Percentiles rank a stretch among this genome's conserved stretches.
phyloP scores from a whole-genome alignment of 2,888 invertebrate genomes.

The Aphidius colemani region DNA sequence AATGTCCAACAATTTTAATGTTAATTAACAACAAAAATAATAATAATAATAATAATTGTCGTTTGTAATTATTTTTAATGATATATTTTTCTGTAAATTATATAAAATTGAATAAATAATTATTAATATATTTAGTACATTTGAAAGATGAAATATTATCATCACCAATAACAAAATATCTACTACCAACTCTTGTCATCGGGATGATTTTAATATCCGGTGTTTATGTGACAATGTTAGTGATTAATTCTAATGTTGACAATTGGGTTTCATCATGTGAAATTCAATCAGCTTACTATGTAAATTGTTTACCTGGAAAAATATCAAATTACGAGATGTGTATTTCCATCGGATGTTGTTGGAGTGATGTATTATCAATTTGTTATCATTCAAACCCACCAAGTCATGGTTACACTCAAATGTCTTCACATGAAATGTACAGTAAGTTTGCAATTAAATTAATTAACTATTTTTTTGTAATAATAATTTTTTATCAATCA shows the following conservation, averaged over 20 bases:
- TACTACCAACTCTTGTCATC: slow-evolving; percentile 34
- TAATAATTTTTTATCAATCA: not conserved
- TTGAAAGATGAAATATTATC: slow-evolving; percentile 34
- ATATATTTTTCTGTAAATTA: not conserved
- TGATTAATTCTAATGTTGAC: slow-evolving; percentile 23
- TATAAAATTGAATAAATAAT: not conserved
- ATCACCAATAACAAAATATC: slow-evolving; percentile 36
- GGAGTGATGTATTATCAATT: slow-evolving; percentile 56
- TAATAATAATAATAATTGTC: too few relatives aligned
- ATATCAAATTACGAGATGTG: slow-evolving; percentile 56
- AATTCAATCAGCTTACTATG: slow-evolving; percentile 36
- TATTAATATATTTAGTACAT: slow-evolving; percentile 19
- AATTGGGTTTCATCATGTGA: slow-evolving; percentile 36
- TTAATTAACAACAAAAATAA: too few relatives aligned
- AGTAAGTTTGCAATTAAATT: not conserved
- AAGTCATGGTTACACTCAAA: slow-evolving; percentile 59
- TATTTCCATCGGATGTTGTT: slow-evolving; percentile 62
- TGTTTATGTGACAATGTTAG: slow-evolving; percentile 33
- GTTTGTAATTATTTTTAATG: not conserved
- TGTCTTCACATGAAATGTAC: slow-evolving; percentile 7
- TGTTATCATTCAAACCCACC: slow-evolving; percentile 66
- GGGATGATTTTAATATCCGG: slow-evolving; percentile 30
- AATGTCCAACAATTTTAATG: too few relatives aligned
- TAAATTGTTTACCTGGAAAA: slow-evolving; percentile 44
- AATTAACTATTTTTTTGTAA: not conserved